phyloP scores from a whole-genome alignment of 2,113 vertebrate genomes.

The Semnornis frantzii region DNA sequence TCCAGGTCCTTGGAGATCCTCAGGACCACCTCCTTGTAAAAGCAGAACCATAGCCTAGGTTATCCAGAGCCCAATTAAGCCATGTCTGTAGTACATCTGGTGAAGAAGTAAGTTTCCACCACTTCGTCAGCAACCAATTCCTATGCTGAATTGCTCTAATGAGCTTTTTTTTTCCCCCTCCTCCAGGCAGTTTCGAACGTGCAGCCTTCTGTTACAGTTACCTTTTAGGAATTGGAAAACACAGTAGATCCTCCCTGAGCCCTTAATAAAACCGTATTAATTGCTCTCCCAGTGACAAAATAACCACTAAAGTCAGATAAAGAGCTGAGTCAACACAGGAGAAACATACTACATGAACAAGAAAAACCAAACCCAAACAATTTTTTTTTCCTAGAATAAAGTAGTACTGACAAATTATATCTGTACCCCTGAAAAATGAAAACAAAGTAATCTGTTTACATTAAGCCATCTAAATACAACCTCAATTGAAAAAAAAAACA shows the following conservation, averaged over 20 bases:
- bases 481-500: not conserved
- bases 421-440: not conserved
- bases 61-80: not conserved
- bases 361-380: not conserved
- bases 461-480: not conserved
- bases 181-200: not conserved
- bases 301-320: not conserved
- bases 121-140: not conserved
- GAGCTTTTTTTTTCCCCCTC: not conserved
- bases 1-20: fast-evolving
- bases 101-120: not conserved
- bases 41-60: not conserved
- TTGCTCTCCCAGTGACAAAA: not conserved
- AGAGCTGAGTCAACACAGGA: not conserved
- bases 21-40: not conserved
- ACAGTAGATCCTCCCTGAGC: not conserved
- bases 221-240: not conserved
- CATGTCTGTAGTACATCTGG: not conserved
- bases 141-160: not conserved
- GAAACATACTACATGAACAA: not conserved
- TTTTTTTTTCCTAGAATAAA: not conserved
- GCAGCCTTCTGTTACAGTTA: not conserved
- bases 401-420: not conserved
- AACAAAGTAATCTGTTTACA: not conserved
- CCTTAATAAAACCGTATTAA: not conserved